Base-by-base conservation (phyloP, 2,113 vertebrate species). In the Pachyramphus minor region DNA sequence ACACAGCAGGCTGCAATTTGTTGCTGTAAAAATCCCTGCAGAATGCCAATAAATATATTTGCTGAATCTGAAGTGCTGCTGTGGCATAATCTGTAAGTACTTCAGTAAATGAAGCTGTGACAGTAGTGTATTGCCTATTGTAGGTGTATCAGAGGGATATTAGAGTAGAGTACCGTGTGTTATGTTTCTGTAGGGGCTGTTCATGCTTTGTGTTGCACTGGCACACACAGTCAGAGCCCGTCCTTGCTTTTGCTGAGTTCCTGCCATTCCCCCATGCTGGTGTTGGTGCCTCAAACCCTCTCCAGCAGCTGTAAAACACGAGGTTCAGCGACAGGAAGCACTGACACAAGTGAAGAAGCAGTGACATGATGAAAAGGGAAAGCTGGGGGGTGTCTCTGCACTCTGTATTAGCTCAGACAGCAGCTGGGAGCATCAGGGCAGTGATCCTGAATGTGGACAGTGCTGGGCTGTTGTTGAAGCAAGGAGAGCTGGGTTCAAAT, bases 21-120 rank as follows among this genome's bases (percentile, higher is more conserved):
- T 89, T 93, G 81, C 87, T 80, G 59, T 88, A 68, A 28, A 95
- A 93, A 93, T 94, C 90, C 94, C 67, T 88, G 79, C 79, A 66
- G 56, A 90, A 68, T 71, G 84, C 68, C 72, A 66, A 63, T 87
- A 85, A 95, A 89, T 92, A 56, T 19, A 42, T 85, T 92, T 58
- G 42, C 42, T 73, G 66, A 71, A 76, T 66, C n/a, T 21, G 18
- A 52, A 41, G 18, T 53, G 49, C 22, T 89, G 41, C 44, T 84
- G 55, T 33, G 47, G 21, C 50, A 69, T 72, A 47, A 76, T 37
- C 73, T 55, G 0, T 42, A 69, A 86, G 37, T n/a, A 66, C 3
- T 77, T 55, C 8, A 74, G n/a, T 77, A 21, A 35, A 75, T n/a
- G 13, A 67, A 94, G 41, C 81, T 72, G 18, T 8, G 66, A 1